Conservation (phyloP, 2,797 vertebrate genomes). For the Acanthurus lineatus region DNA sequence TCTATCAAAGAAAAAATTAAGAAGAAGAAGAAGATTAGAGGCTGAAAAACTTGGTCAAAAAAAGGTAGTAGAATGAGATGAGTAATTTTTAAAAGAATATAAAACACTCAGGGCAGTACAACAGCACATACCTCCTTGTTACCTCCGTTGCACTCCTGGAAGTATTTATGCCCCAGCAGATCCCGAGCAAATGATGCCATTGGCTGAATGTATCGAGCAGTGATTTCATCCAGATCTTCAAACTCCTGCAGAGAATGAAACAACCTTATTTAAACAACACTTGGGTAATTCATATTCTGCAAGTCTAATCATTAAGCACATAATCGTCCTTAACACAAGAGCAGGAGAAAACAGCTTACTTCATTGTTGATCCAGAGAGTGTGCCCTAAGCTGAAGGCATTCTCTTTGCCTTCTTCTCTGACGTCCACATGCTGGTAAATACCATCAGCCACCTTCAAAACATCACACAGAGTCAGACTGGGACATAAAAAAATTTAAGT, state of each 20-base stretch:
- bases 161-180: slow-evolving; percentile 96
- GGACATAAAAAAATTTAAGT: neutral
- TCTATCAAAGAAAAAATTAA: slow-evolving; percentile 82
- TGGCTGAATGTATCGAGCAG: slow-evolving; percentile 97
- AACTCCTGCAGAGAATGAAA: slow-evolving; percentile 89
- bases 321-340: neutral
- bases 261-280: neutral
- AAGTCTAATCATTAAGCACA: neutral
- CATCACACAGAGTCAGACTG: slow-evolving; percentile 14
- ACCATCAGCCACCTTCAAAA: slow-evolving; percentile 90
- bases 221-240: slow-evolving; percentile 99
- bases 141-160: slow-evolving; percentile 93
- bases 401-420: slow-evolving; percentile 98
- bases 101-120: neutral
- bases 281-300: neutral
- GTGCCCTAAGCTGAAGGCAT: slow-evolving; percentile 97
- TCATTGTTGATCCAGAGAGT: slow-evolving; percentile 98
- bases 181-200: slow-evolving; percentile 99
- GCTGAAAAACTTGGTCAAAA: neutral
- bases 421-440: slow-evolving; percentile 99
- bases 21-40: slow-evolving; percentile 3
- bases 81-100: neutral
- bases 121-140: slow-evolving; percentile 89
- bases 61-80: neutral
- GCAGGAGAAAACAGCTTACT: slow-evolving; percentile 72